A percentile compares a stretch with the other conserved stretches of the same genome.
phyloP scores from a whole-genome alignment of 2,113 vertebrate species.

The Rousettus leschenaultii region DNA sequence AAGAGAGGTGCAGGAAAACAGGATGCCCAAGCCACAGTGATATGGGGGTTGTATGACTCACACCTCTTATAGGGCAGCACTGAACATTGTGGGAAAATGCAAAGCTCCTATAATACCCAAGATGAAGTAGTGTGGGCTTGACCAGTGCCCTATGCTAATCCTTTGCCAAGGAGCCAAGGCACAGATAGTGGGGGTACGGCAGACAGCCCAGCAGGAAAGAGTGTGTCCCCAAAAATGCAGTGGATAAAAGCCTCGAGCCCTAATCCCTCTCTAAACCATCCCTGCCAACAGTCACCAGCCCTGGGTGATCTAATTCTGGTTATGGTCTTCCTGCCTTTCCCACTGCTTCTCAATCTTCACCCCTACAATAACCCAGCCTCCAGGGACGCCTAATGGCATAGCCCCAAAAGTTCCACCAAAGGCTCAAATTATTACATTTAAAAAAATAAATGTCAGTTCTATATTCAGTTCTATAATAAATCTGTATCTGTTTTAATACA shows the following conservation, averaged over 20 bases:
- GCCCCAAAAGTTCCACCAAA: neutral
- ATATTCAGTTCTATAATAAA: neutral
- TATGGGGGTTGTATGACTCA: too few species aligned
- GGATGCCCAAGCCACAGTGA: neutral
- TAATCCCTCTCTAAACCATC: neutral
- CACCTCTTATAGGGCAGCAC: neutral
- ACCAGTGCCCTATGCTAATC: neutral
- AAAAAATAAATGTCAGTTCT: neutral
- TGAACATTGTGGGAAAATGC: neutral
- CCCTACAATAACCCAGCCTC: neutral
- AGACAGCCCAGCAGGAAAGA: neutral
- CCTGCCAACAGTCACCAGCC: neutral
- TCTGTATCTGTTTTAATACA: neutral
- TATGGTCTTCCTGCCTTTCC: neutral
- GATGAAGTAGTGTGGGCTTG: neutral
- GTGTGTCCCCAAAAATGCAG: neutral
- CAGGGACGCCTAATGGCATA: neutral
- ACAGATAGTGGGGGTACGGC: neutral
- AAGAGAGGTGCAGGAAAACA: neutral
- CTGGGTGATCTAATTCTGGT: neutral
- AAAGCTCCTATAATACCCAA: neutral
- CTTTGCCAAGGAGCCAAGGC: neutral
- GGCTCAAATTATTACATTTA: neutral
- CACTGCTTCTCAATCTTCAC: neutral
- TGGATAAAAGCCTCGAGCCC: neutral